Evolutionary conservation across 2,797 vertebrate species (phyloP), one percentile per base, ranked within the genome.

Genomic region (Esox masquinongy): DNA sequence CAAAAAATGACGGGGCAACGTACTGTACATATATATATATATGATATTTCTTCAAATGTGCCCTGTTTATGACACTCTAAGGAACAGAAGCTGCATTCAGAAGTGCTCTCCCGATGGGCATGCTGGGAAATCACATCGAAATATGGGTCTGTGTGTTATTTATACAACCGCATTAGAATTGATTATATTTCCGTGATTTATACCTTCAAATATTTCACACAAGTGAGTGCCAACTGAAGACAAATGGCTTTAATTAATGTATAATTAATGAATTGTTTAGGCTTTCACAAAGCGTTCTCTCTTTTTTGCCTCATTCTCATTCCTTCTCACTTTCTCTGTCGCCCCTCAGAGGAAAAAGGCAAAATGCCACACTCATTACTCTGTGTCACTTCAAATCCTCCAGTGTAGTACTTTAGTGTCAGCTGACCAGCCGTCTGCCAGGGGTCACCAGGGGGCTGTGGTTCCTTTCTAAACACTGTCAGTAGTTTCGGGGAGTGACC

Each of bases 361-460:
- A 47, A 81, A 89, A 90, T 89, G 92, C 91, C 90, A 91, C 81
- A 78, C 90, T 92, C 88, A 85, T 91, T 90, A 92, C 92, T 89
- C 90, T 75, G 8, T 83, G 87, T 79, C 49, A 87, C 75, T 74
- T 34, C 73, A 83, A 82, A 85, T 88, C 84, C 90, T 86, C 87
- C 59, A 49, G 88, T 14, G 43, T 1, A 84, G 90, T 82, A 84
- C 68, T 78, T 73, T 5, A 39, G 83, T 74, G 89, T 89, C 91
- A 90, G 92, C 90, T 90, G 88, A 91, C 81, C 80, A 90, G 89
- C 87, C 87, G 90, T 83, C 90, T 90, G 91, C 84, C 90, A 89
- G 90, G 88, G 90, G 90, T 91, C 88, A 88, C 85, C 89, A 84
- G 70, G 85, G 29, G 81, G n/a, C 73, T 77, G 85, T 71, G 77